These are phyloP conservation scores for Physella acuta DNA, from an alignment of 1,140 invertebrate species.

Conservation along the genomic window DNA sequence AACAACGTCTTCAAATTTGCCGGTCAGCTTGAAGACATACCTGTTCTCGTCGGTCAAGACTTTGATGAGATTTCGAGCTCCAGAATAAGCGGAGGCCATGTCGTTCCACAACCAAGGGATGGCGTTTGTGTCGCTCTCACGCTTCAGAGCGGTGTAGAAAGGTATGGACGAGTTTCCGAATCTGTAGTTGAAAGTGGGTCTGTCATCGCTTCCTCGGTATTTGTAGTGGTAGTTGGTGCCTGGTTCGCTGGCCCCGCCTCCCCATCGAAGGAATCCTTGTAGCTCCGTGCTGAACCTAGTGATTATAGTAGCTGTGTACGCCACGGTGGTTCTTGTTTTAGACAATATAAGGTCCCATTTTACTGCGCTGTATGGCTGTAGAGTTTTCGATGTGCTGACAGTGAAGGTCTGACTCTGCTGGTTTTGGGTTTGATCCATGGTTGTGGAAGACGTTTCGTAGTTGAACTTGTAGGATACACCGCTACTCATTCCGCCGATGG, in stretches of 20 bases:
- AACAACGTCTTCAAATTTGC: neutral
- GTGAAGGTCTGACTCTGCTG: neutral
- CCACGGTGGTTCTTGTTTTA: neutral
- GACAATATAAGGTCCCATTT: neutral
- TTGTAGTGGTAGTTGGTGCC: slow-evolving; percentile 2
- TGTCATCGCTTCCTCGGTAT: neutral
- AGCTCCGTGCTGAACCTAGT: neutral
- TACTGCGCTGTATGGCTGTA: neutral
- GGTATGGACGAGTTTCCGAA: too few species aligned
- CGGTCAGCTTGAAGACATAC: neutral
- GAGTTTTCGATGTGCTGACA: neutral
- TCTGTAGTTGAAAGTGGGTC: neutral
- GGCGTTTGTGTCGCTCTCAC: neutral
- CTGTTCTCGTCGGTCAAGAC: neutral
- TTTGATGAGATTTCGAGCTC: neutral
- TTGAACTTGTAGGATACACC: neutral
- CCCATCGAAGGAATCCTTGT: neutral
- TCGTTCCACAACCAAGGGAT: neutral
- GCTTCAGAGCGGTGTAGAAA: too few species aligned
- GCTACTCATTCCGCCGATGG: too few species aligned
- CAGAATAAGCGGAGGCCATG: neutral
- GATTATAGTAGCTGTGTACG: slow-evolving; percentile 1
- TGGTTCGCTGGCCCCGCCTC: neutral
- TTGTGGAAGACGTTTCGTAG: neutral
- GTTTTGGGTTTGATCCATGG: neutral